Base-by-base conservation (phyloP, 2,888 invertebrate genomes). In the Pseudoips prasinana region DNA sequence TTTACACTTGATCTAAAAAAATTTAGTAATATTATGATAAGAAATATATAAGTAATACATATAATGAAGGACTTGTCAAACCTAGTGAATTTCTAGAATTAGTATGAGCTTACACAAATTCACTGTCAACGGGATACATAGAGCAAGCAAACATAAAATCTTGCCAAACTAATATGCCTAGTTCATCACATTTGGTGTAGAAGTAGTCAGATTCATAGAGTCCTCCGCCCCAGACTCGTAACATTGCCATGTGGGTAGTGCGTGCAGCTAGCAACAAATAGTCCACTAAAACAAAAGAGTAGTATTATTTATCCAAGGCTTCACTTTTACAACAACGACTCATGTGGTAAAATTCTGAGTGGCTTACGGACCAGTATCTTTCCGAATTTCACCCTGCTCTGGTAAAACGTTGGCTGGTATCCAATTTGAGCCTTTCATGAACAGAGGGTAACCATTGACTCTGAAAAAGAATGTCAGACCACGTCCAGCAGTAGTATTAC, bases 201-300 rank as follows among this genome's bases (percentile, higher is more conserved):
- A 99, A 98, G 36, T 91, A 90, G 53, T 98, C 95, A 0, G 94
- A 93, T 70, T 98, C 98, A 64, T 98, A 99, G 0, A 96, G 86
- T 0, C 98, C 99, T n/a, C 99, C 99, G 11, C 99, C 99, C 99
- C 99, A 99, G 1, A 99, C 95, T n/a, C 99, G 90, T 7, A 99
- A 80, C 93, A 96, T 96, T 63, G 96, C 95, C 95, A 98, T 97
- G 68, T 98, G 92, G 0, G 94, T 92, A 5, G 93, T 92, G 49
- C 91, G 92, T 0, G 94, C 94, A 0, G 95, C 92, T 31, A 76
- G 66, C 20, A 98, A 72, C 1, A 97, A 81, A 44, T 90, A 78
- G 18, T 90, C 79, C 31, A 96, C 91, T 83, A 48, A 1, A 58
- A 31, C 25, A 25, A 14, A 10, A 10, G 20, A 36, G 18, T 18